These are phyloP conservation scores for Cosmia pyralina DNA, from an alignment of 2,888 invertebrate species.

Conservation along the genomic window DNA sequence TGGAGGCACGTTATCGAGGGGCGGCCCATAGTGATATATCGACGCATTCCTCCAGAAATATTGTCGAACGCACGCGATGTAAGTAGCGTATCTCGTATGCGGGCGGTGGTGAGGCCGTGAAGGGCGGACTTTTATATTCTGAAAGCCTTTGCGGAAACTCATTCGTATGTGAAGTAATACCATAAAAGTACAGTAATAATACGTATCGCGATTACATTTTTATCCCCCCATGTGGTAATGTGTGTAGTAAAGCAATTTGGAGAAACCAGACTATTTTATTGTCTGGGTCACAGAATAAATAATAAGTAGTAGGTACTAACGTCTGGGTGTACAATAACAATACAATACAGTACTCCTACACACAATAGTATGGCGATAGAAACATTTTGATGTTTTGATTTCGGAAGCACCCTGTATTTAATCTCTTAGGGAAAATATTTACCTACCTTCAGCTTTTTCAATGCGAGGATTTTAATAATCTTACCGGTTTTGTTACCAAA, in stretches of 20 bases:
- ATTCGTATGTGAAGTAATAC: constrained; percentile 60
- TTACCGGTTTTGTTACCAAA: constrained; percentile 27
- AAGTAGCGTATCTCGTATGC: constrained; percentile 74
- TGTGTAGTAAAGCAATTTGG: constrained; percentile 44
- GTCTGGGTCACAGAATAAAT: neutral
- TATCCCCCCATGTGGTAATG: constrained; percentile 38
- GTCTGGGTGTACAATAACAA: constrained; percentile 3
- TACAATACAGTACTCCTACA: constrained; percentile 6
- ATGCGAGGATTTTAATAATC: constrained; percentile 28
- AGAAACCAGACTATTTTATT: constrained; percentile 28
- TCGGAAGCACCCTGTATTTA: constrained; percentile 5
- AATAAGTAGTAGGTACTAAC: too few species aligned
- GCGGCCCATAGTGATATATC: constrained; percentile 83
- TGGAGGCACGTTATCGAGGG: constrained; percentile 82
- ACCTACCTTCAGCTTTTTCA: constrained; percentile 8
- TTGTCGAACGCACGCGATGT: constrained; percentile 78
- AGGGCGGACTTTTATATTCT: constrained; percentile 64
- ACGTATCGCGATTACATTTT: constrained; percentile 50
- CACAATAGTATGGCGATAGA: constrained; percentile 21
- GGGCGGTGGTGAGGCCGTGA: constrained; percentile 53
- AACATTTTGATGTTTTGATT: constrained; percentile 32
- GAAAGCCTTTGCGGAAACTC: constrained; percentile 65
- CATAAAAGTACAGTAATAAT: constrained; percentile 58
- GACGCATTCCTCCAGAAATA: constrained; percentile 82
- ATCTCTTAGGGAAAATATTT: constrained; percentile 4